Base-by-base conservation (phyloP, 1,140 invertebrate genomes). In the Macrosteles quadrilineatus region DNA sequence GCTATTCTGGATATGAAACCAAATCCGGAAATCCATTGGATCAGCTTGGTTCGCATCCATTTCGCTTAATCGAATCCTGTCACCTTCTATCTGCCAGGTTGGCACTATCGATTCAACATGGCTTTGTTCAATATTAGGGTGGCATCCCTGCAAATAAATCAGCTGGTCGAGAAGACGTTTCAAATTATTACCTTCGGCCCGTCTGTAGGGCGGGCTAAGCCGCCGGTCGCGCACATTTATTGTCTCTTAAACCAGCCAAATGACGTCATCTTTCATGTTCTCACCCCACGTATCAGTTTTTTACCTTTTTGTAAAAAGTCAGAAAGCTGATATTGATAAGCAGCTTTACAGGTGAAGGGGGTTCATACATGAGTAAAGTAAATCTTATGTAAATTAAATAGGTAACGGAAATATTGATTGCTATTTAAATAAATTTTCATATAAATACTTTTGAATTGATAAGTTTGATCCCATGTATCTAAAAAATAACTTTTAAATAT, bases 21-120 rank as follows among this genome's bases (percentile, higher is more conserved):
- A n/a, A 59, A 59, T 59, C 55, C 55, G 12, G 55, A 59, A 59
- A 59, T 59, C 55, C 55, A 59, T 25, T 30, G 27, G 55, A 25
- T 27, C 27, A 21, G 47, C 47, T 21, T 19, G 47, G 47, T 17
- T 21, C 55, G 25, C 55, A 59, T 59, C 55, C 55, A 59, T 32
- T 76, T 75, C 40, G 65, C 63, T 65, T 36, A 65, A 65, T 65
- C 63, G 63, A 32, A 25, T 67, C 55, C 55, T 59, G 55, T 59
- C 55, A 59, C 55, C 55, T 59, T 59, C 55, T 59, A 59, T 59
- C 55, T 59, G 55, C 55, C 21, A 59, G 55, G 55, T 59, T 59
- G 55, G 55, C 55, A 59, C 55, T 59, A 59, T 59, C 55, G 55
- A 59, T 59, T 59, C 47, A 50, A 30, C 55, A 59, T 59, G 55